Evolutionary conservation across 2,888 invertebrate genomes (phyloP).

Genomic region (Chirona hameri): DNA sequence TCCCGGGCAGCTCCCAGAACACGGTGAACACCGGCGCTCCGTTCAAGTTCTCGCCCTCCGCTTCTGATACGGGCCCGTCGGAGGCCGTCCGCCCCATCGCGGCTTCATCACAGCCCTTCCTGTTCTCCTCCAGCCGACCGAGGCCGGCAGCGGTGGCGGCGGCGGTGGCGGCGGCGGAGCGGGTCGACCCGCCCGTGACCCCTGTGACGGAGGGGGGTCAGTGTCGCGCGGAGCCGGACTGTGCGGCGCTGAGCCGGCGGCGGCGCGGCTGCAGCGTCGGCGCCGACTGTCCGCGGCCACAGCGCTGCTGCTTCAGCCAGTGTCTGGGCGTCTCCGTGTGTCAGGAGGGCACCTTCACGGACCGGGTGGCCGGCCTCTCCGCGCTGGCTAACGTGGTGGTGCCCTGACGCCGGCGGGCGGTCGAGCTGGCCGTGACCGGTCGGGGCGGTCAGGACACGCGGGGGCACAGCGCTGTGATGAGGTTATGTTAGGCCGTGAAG

Average conservation of each 20-base stretch:
- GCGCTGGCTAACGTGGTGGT: not conserved
- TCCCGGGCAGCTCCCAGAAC: not conserved
- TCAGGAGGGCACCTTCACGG: not conserved
- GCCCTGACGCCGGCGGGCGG: not conserved
- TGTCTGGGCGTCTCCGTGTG: slow-evolving; percentile 10
- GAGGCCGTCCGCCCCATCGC: not conserved
- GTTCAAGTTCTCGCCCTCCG: not conserved
- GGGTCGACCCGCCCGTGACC: not conserved
- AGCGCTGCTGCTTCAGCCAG: not conserved
- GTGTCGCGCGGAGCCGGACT: slow-evolving; percentile 10
- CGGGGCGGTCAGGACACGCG: too few species aligned
- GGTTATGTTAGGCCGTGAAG: too few species aligned
- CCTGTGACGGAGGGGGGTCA: not conserved
- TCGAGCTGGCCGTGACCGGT: not conserved
- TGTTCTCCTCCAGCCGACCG: not conserved
- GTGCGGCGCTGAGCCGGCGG: not conserved
- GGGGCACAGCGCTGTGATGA: too few species aligned
- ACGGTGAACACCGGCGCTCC: not conserved
- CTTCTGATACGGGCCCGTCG: not conserved
- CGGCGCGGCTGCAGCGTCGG: not conserved
- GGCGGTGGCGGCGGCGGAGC: not conserved
- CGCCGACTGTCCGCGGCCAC: not conserved
- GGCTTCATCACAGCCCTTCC: not conserved
- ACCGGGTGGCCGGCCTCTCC: not conserved
- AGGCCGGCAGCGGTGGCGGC: not conserved